Percentiles rank a stretch among this genome's conserved stretches.
Evolutionary conservation across 64 coral and sea anemone species (phyloP).

Genomic region (Montipora efflorescens): DNA sequence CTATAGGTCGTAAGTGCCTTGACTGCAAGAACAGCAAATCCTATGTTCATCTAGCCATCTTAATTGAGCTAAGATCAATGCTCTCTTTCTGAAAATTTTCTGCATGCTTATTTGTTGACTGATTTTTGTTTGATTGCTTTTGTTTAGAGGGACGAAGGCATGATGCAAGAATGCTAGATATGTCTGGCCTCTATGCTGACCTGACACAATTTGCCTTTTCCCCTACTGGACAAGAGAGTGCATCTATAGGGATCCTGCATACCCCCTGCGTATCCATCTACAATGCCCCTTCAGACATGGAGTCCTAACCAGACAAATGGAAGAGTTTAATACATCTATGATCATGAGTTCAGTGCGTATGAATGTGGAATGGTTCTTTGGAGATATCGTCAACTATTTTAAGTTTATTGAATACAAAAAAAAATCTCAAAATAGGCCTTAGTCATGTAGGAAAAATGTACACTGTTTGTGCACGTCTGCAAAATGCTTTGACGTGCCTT

Average conservation of each 20-base stretch:
- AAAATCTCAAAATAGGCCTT: not conserved
- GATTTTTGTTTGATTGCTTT: too few relatives aligned
- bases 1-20: too few relatives aligned
- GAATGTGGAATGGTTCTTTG: not conserved
- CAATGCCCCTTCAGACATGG: constrained; percentile 10
- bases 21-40: too few relatives aligned
- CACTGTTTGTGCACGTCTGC: not conserved
- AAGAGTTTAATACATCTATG: constrained; percentile 20
- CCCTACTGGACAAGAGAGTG: not conserved
- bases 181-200: constrained; percentile 18
- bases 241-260: constrained; percentile 7
- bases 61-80: too few relatives aligned
- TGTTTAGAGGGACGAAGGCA: too few relatives aligned
- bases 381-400: not conserved
- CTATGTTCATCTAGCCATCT: too few relatives aligned
- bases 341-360: not conserved
- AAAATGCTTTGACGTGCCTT: not conserved
- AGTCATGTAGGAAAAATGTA: not conserved
- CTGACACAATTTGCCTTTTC: not conserved
- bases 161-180: constrained; percentile 1
- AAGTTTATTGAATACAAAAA: not conserved
- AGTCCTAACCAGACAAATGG: constrained; percentile 3
- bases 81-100: too few relatives aligned
- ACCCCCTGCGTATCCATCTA: not conserved
- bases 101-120: too few relatives aligned